phyloP scores from a whole-genome alignment of 2,113 vertebrate genomes.

The Syngnathus floridae region DNA sequence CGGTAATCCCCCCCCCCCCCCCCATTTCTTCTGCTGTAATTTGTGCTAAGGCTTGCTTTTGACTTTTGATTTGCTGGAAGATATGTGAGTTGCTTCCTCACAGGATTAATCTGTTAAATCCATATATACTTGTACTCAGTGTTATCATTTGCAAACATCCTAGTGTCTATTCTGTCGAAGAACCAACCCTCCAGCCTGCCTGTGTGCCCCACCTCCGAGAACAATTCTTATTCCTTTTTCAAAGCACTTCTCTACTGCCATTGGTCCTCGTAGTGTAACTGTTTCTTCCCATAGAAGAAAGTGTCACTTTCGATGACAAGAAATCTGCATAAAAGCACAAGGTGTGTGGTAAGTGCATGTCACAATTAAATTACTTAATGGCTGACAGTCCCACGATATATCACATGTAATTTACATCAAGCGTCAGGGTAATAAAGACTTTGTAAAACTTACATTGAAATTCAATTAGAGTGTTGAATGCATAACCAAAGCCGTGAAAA shows the following conservation, averaged over 20 bases:
- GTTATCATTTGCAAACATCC: constrained; percentile 45
- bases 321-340: constrained; percentile 62
- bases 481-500: constrained; percentile 76
- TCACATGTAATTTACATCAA: constrained; percentile 77
- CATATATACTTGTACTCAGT: constrained; percentile 32
- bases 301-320: constrained; percentile 52
- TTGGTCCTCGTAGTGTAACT: constrained; percentile 41
- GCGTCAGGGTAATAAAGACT: constrained; percentile 72
- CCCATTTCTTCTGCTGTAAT: constrained; percentile 9
- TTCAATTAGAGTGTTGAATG: constrained; percentile 78
- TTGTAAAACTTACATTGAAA: constrained; percentile 77
- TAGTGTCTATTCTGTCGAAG: constrained; percentile 35
- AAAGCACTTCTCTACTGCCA: constrained; percentile 39
- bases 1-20: neutral
- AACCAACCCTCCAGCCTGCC: constrained; percentile 39
- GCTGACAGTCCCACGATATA: constrained; percentile 64
- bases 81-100: constrained; percentile 21
- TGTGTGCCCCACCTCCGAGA: constrained; percentile 39
- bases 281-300: constrained; percentile 57
- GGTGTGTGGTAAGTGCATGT: constrained; percentile 66
- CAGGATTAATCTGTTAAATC: constrained; percentile 4
- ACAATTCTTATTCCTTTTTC: constrained; percentile 60
- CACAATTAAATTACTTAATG: constrained; percentile 75
- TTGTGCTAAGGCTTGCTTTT: constrained; percentile 20
- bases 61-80: constrained; percentile 6